Evolutionary conservation across 1,140 invertebrate genomes (phyloP).

Genomic region (Leptoteleia sp.): DNA sequence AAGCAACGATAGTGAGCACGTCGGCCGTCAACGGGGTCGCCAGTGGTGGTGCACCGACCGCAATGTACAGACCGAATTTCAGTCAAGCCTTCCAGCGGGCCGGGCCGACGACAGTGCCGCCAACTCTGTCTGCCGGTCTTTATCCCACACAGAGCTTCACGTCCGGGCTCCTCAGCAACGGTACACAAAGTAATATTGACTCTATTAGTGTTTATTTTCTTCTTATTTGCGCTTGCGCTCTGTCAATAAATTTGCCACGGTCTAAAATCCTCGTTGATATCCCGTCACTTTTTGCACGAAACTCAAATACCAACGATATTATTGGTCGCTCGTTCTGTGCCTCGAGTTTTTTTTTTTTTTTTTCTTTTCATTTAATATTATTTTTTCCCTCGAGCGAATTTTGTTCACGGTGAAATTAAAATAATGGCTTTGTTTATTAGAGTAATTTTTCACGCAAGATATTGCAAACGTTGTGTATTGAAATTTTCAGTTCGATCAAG

Average conservation of each 20-base stretch:
- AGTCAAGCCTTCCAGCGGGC: conserved; percentile 85
- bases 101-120: conserved; percentile 79
- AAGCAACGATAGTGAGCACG: conserved; percentile 80
- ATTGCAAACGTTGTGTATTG: no score
- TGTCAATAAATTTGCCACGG: conserved; percentile 32
- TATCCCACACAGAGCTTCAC: conserved; percentile 81
- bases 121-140: conserved; percentile 78
- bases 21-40: conserved; percentile 81
- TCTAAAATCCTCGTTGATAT: conserved; percentile 11
- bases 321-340: neutral
- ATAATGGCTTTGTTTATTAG: no score
- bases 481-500: no score
- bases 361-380: no score
- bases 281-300: conserved; percentile 1
- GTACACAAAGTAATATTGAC: conserved; percentile 81
- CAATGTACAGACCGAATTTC: conserved; percentile 87
- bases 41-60: conserved; percentile 82
- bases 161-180: conserved; percentile 80
- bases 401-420: no score
- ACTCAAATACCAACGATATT: neutral
- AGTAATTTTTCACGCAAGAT: no score
- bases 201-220: conserved; percentile 73
- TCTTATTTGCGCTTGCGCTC: conserved; percentile 20
- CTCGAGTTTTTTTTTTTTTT: no score
- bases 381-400: no score